Base-by-base conservation (phyloP, 2,888 invertebrate species). In the Dynastes maya region DNA sequence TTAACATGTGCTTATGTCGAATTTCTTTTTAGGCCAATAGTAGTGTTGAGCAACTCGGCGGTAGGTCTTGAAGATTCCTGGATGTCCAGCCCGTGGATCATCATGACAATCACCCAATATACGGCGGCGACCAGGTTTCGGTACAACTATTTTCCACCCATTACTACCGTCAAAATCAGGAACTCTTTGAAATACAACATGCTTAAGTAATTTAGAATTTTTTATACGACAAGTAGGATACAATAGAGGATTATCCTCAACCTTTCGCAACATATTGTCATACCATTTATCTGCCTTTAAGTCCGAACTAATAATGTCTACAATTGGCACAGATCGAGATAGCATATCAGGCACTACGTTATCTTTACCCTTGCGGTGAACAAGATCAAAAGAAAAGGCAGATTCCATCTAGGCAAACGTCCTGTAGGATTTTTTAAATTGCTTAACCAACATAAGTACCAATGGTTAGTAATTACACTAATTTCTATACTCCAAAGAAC, bases 21-120 rank as follows among this genome's bases (percentile, higher is more conserved):
- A 27, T 2, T 71, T 51, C 82, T 84, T 82, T 11, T 80, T 80
- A 1, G 85, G 85, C 86, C 85, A 86, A 76, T 82, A 85, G 61
- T 84, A 85, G 11, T 70, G 4, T 22, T 64, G 58, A 1, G 71
- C 51, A 0, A 83, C 63, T 51, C 81, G 22, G 1, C 70, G n/a
- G 29, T 76, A 81, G 0, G 84, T 85, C 77, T 83, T 84, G 13
- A 72, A 79, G 6, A 82, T 76, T 0, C 85, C 85, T 0, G 81
- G 72, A 58, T 85, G 86, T 13, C 76, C 81, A 16, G 79, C 77
- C 4, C 71, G 72, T 13, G 78, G 78, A 22, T 32, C 45, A 70
- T 81, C 79, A 72, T 82, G 80, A 58, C 32, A 64, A 27, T 58
- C 27, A 16, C 55, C 22, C 4, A 81, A 37, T 8, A 80, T 45